Base-by-base conservation (phyloP, 2,797 vertebrate genomes). In the Danionella dracula region DNA sequence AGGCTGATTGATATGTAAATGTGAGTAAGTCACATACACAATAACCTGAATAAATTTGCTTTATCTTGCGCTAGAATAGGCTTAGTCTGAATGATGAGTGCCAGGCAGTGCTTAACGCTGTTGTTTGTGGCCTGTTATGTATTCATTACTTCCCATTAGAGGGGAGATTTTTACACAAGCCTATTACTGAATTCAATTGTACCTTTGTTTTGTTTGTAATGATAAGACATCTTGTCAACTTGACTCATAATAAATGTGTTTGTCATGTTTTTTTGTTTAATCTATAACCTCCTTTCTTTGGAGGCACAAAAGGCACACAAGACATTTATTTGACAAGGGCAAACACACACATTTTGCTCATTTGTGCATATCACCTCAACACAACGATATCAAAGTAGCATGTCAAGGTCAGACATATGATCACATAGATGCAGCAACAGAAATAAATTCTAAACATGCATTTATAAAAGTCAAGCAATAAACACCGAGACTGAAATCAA, bases 1-100 rank as follows among this genome's bases (percentile, higher is more conserved):
- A 41, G 49, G 5, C 19, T 51, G 67, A 60, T 44, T 44, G 46
- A 71, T 40, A 70, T 62, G 57, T 70, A 72, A 75, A 74, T 74
- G 37, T 70, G 59, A 41, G 20, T 15, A 17, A 51, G 60, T 59
- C n/a, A 66, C 59, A 74, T 41, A 61, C 60, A 62, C 53, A 81
- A 74, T 44, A 32, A 71, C 56, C 48, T 63, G 55, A 53, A 65
- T 61, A 29, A 61, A 73, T 71, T 41, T 21, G 44, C 46, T 63
- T 75, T 42, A 60, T 71, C 17, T 15, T 41, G 53, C 5, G 34
- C 13, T 56, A 55, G 17, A 44, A 35, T 66, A 35, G 55, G 68
- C 54, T 37, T 8, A 61, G 68, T 62, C 1, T 55, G 49, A 64
- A 31, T 31, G 50, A 35, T 11, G 11, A 21, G 27, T 41, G 38